Evolutionary conservation across 2,797 vertebrate genomes (phyloP), one percentile per base, ranked within the genome.

Genomic region (Sphaeramia orbicularis): DNA sequence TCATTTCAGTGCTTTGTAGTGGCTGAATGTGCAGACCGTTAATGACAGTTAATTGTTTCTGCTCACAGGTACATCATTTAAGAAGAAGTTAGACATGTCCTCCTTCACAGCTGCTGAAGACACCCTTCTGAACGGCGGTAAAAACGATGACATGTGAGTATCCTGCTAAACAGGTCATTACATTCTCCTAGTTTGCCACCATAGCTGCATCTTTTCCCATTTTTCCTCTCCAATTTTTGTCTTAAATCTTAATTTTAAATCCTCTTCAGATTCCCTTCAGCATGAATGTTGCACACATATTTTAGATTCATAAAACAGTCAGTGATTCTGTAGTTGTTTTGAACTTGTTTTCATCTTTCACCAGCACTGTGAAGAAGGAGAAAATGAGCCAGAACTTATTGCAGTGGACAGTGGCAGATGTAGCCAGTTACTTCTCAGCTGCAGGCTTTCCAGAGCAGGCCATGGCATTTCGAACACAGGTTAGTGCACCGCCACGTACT

Each of bases 361-460:
- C 19, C 78, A 94, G 93, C 43, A 83, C 76, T 7, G 85, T 93
- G 71, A 93, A 93, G 72, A 93, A 90, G 60, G 95, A 94, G 83
- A 95, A 94, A 65, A 84, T 89, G 76, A 81, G 78, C 60, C 91
- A 94, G 36, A 96, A 97, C 85, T 90, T 96, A 1, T 91, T 96
- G 85, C 95, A 94, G 76, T 97, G 96, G 96, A 96, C 91, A 0
- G 96, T 97, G 71, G 92, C 93, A 63, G 96, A 97, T 9, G 96
- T 97, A 61, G 96, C 93, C 43, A 95, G 94, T 71, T 97, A 97
- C 88, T 96, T 97, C 89, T 95, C 94, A 0, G 93, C 94, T 48
- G 96, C 94, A 1, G 96, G 96, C 10, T 97, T 97, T 74, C 95
- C 95, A 0, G 96, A 97, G 78, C 96, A 97, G 84, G 96, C 96